Evolutionary conservation across 1,140 invertebrate species (phyloP).

Genomic region (Solenopsis fugax): DNA sequence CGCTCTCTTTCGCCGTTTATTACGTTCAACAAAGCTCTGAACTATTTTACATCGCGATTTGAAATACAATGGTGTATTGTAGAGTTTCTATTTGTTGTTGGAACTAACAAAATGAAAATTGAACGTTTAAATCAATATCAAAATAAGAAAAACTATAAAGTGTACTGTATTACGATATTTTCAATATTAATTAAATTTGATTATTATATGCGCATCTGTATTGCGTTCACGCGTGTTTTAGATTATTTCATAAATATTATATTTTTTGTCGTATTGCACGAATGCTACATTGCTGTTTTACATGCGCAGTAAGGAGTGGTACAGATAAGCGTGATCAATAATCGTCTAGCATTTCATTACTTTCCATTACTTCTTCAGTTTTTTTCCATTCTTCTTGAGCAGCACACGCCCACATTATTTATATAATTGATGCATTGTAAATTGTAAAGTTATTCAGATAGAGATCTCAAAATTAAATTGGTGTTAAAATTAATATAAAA

Average conservation of each 20-base stretch:
- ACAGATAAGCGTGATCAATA: slow-evolving; percentile 28
- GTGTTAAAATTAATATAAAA: slow-evolving; percentile 3
- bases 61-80: slow-evolving; percentile 15
- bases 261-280: background rate
- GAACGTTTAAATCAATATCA: background rate
- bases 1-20: slow-evolving; percentile 35
- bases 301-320: slow-evolving; percentile 1
- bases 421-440: background rate
- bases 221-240: background rate
- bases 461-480: background rate
- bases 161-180: background rate
- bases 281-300: background rate
- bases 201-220: background rate
- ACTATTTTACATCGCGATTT: slow-evolving; percentile 29
- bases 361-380: slow-evolving; percentile 9
- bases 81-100: background rate
- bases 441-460: background rate
- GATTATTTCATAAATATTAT: background rate
- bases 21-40: background rate
- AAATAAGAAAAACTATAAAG: background rate
- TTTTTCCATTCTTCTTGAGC: background rate
- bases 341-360: slow-evolving; percentile 20
- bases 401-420: slow-evolving; percentile 31
- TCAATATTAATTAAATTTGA: slow-evolving; percentile 4
- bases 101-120: slow-evolving; percentile 15